Percentiles rank a stretch among this genome's conserved stretches.
phyloP scores from a whole-genome alignment of 2,888 invertebrate species.

The Rhabditoides inermis region DNA sequence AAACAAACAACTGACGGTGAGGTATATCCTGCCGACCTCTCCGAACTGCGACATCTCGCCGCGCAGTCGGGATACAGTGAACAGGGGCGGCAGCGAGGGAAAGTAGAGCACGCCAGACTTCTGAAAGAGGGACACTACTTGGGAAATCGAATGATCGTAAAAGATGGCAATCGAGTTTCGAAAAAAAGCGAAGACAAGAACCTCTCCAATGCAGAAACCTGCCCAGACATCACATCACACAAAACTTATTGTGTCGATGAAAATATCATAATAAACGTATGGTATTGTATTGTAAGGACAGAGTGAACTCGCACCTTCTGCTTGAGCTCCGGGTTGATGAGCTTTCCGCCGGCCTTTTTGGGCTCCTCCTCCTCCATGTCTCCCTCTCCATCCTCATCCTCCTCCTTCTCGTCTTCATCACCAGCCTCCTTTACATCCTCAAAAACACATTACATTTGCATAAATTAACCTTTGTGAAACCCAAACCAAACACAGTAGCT shows the following conservation, averaged over 20 bases:
- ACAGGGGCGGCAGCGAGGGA: constrained; percentile 41
- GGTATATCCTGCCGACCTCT: constrained; percentile 38
- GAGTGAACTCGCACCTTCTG: constrained; percentile 12
- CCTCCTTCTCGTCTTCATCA: constrained; percentile 3
- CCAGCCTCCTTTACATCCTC: constrained; percentile 2
- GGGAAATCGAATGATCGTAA: no score
- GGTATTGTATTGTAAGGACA: no score
- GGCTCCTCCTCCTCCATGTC: constrained; percentile 3
- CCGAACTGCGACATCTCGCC: no score
- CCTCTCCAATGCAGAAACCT: no score
- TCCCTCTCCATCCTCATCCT: constrained; percentile 6
- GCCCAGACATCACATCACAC: no score
- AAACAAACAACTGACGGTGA: constrained; percentile 35
- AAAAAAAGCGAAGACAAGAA: no score
- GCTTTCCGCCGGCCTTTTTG: background rate
- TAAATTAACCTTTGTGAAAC: constrained; percentile 2
- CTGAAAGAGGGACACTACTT: no score
- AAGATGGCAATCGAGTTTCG: no score
- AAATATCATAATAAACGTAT: no score
- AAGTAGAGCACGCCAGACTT: constrained; percentile 42
- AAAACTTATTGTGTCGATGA: no score
- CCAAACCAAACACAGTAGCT: constrained; percentile 1
- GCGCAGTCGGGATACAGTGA: constrained; percentile 31
- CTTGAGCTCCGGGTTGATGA: constrained; percentile 17
- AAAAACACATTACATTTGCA: background rate